These are phyloP conservation scores for Calliopsis andreniformis DNA, from an alignment of 1,140 invertebrate species.

Conservation along the genomic window DNA sequence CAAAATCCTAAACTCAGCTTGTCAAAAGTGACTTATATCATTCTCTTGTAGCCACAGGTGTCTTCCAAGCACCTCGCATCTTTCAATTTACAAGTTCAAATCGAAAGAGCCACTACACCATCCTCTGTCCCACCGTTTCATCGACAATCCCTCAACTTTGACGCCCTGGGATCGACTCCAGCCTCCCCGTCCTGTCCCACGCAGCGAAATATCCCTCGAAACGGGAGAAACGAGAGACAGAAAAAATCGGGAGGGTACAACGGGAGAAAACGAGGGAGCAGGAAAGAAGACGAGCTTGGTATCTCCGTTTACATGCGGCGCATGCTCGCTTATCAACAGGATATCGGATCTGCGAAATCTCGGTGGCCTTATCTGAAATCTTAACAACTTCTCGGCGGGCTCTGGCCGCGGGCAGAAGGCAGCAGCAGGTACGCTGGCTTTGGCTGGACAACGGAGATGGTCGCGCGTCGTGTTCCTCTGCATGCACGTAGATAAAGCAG, in stretches of 20 bases:
- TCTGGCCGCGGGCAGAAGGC: constrained; percentile 9
- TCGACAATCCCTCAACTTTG: no score
- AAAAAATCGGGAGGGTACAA: not conserved
- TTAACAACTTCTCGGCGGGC: constrained; percentile 72
- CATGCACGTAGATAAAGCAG: constrained; percentile 62
- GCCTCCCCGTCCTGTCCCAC: no score
- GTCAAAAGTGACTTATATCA: no score
- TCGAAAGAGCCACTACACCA: no score
- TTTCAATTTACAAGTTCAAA: no score
- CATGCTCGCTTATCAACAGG: constrained; percentile 67
- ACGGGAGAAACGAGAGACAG: not conserved
- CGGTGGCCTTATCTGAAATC: constrained; percentile 75
- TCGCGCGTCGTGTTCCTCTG: constrained; percentile 29
- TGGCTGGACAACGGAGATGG: constrained; percentile 52
- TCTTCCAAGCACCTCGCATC: no score
- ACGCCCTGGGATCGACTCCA: no score
- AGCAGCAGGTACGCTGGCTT: constrained; percentile 22
- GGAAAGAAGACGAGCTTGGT: not conserved
- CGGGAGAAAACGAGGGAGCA: constrained; percentile 23
- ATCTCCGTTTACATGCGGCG: constrained; percentile 54
- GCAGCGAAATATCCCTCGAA: no score
- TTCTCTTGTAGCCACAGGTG: no score
- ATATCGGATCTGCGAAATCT: constrained; percentile 80
- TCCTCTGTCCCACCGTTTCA: no score
- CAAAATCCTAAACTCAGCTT: no score